Conservation (phyloP, 2,797 vertebrate genomes). For the Eulemur albifrons region DNA sequence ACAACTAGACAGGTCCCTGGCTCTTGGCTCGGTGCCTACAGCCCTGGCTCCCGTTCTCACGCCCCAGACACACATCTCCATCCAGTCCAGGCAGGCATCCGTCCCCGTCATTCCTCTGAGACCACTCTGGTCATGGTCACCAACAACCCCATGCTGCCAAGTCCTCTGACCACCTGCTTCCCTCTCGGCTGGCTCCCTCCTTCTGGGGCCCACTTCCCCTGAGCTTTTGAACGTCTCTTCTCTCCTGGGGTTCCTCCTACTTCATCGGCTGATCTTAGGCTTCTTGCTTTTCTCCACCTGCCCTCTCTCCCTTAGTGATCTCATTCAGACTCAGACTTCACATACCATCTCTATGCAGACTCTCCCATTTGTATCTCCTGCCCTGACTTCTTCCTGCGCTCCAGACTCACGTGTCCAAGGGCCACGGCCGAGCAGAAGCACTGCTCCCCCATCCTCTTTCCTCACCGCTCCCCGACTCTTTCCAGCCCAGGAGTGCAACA, state of each 20-base stretch:
- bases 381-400: neutral
- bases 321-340: neutral
- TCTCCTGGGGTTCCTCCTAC: neutral
- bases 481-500: neutral
- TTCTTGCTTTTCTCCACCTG: neutral
- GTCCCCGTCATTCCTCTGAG: rapidly evolving
- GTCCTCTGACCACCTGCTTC: neutral
- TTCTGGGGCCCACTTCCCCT: rapidly evolving
- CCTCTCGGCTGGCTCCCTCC: neutral
- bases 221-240: neutral
- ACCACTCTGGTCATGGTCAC: neutral
- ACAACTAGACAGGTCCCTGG: neutral
- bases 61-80: neutral
- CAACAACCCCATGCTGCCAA: neutral
- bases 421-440: neutral
- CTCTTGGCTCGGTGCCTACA: neutral
- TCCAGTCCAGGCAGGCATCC: neutral
- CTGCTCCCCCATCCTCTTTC: neutral
- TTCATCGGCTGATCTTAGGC: neutral
- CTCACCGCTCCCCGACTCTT: neutral
- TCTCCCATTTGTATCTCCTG: neutral
- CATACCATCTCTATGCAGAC: neutral
- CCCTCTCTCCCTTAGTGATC: neutral
- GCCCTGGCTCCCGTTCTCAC: neutral
- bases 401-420: neutral